Conservation (phyloP, 2,888 invertebrate genomes). For the Scaptomyza cyrtandrae region DNA sequence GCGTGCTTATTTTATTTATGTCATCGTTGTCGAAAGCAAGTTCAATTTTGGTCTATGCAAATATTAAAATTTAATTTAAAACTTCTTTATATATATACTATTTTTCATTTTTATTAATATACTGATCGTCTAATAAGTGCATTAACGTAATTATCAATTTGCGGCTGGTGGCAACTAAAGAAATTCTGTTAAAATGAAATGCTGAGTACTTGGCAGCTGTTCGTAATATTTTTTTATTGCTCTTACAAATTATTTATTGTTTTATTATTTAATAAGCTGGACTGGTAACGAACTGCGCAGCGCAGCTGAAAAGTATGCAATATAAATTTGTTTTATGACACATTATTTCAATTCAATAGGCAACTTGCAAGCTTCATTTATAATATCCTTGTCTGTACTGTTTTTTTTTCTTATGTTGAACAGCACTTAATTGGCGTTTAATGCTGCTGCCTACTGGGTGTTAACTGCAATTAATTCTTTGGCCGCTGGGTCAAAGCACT, state of each 20-base stretch:
- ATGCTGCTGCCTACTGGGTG: conserved; percentile 21
- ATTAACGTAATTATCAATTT: conserved; percentile 14
- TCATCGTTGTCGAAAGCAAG: conserved; percentile 10
- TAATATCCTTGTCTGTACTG: background rate
- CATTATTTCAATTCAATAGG: conserved; percentile 26
- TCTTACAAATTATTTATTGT: too few relatives aligned
- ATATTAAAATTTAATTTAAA: conserved; percentile 25
- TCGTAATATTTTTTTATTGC: background rate
- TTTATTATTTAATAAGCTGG: too few relatives aligned
- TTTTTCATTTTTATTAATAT: background rate
- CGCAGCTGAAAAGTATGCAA: conserved; percentile 65
- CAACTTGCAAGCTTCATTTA: conserved; percentile 9
- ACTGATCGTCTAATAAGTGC: background rate
- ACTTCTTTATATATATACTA: background rate
- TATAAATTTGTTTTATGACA: conserved; percentile 36
- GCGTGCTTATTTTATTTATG: conserved; percentile 7
- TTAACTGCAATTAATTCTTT: conserved; percentile 27
- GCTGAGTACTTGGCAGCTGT: background rate
- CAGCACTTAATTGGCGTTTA: conserved; percentile 43
- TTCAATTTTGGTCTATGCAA: conserved; percentile 24
- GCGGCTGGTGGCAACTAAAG: background rate
- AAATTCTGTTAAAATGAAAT: background rate
- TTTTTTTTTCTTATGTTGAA: too few relatives aligned
- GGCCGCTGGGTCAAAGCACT: background rate
- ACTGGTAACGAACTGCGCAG: conserved; percentile 3